Evolutionary conservation across 2,797 vertebrate species (phyloP).

Genomic region (Luscinia megarhynchos): DNA sequence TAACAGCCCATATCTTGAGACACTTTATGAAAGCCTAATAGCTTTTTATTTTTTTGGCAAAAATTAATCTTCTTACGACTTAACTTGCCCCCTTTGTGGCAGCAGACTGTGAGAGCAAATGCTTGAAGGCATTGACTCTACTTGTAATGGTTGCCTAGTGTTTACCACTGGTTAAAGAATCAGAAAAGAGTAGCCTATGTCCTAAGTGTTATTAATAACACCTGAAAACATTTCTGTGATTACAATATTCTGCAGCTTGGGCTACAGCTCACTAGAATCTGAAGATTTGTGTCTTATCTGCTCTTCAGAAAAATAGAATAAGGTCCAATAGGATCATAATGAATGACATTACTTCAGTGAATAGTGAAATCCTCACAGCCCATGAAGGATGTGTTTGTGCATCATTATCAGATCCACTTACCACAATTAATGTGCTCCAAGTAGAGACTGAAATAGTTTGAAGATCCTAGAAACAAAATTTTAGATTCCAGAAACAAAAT

Average conservation of each 20-base stretch:
- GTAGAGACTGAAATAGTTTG: neutral
- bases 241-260: neutral
- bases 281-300: neutral
- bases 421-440: neutral
- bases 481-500: neutral
- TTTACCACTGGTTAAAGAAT: neutral
- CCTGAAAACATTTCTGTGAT: neutral
- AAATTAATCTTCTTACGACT: conserved; percentile 20
- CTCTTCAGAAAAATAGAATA: neutral
- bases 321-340: neutral
- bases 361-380: neutral
- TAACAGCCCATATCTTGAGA: neutral
- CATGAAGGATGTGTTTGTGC: neutral
- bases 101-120: neutral
- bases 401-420: neutral
- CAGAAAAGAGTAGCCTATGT: neutral
- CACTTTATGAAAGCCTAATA: neutral
- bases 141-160: neutral
- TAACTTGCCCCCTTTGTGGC: neutral
- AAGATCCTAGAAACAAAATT: neutral
- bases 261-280: neutral
- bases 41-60: neutral
- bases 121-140: neutral
- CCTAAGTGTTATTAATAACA: neutral
- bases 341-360: neutral